phyloP scores from a whole-genome alignment of 2,888 invertebrate genomes.

The Cryptosula pallasiana region DNA sequence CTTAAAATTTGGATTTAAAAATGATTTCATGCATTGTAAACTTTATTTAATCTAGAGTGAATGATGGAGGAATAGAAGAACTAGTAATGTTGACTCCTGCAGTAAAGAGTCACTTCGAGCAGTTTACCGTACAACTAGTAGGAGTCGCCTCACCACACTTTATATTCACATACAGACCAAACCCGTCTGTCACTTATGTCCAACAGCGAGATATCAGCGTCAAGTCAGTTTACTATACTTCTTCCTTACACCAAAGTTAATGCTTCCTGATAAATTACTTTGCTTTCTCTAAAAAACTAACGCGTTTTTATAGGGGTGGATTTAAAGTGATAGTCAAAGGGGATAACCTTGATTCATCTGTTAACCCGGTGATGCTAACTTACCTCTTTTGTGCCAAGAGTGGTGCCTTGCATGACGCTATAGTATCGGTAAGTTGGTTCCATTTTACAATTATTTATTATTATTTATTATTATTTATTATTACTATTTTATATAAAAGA shows the following conservation, averaged over 20 bases:
- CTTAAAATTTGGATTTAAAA: too few species aligned
- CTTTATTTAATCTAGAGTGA: too few species aligned
- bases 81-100: not conserved
- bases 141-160: not conserved
- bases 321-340: not conserved
- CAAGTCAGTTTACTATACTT: not conserved
- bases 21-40: too few species aligned
- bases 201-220: not conserved
- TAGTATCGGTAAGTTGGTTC: not conserved
- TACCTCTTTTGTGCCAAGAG: not conserved
- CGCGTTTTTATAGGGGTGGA: not conserved
- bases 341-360: not conserved
- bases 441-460: not conserved
- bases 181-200: not conserved
- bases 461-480: not conserved
- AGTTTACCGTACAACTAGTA: not conserved
- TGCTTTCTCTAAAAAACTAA: too few species aligned
- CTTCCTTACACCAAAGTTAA: not conserved
- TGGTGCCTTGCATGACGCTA: not conserved
- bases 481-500: too few species aligned
- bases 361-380: not conserved
- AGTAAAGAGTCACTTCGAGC: too few species aligned
- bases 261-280: too few species aligned
- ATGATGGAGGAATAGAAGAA: not conserved
- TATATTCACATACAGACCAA: not conserved